Evolutionary conservation across 2,888 invertebrate genomes (phyloP).

Genomic region (Bellardia bayeri): DNA sequence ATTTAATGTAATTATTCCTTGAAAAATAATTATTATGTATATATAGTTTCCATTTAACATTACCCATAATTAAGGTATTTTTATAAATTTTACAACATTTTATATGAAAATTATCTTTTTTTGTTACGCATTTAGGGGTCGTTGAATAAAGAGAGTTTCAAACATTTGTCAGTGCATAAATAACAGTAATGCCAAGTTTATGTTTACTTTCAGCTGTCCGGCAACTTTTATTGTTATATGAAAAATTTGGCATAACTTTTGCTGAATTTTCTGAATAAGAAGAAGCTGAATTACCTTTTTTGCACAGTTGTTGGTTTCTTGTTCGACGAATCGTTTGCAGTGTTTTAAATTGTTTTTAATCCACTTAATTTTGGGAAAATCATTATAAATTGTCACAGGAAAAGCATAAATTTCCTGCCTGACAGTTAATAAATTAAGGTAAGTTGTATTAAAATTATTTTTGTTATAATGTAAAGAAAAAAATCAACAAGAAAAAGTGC

Average conservation of each 20-base stretch:
- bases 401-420: not conserved
- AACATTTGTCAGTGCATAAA: conserved; percentile 41
- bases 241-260: conserved; percentile 37
- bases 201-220: not conserved
- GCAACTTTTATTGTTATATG: not conserved
- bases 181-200: not conserved
- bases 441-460: conserved; percentile 26
- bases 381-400: not conserved
- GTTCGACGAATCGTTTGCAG: conserved; percentile 44
- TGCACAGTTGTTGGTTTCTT: conserved; percentile 67
- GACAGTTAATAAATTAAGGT: conserved; percentile 45
- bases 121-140: too few species aligned
- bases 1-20: too few species aligned
- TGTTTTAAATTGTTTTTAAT: conserved; percentile 42
- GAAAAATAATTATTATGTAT: too few species aligned
- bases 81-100: too few species aligned
- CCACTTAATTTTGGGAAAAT: conserved; percentile 8
- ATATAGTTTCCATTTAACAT: too few species aligned
- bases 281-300: conserved; percentile 49
- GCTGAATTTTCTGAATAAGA: conserved; percentile 60
- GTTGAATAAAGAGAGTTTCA: too few species aligned
- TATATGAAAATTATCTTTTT: too few species aligned
- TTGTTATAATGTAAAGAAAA: conserved; percentile 1
- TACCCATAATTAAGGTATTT: too few species aligned
- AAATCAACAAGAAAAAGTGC: conserved; percentile 54